A percentile compares a stretch with the other conserved stretches of the same genome.
phyloP scores from a whole-genome alignment of 2,797 vertebrate genomes.

The Lepilemur ruficaudatus region DNA sequence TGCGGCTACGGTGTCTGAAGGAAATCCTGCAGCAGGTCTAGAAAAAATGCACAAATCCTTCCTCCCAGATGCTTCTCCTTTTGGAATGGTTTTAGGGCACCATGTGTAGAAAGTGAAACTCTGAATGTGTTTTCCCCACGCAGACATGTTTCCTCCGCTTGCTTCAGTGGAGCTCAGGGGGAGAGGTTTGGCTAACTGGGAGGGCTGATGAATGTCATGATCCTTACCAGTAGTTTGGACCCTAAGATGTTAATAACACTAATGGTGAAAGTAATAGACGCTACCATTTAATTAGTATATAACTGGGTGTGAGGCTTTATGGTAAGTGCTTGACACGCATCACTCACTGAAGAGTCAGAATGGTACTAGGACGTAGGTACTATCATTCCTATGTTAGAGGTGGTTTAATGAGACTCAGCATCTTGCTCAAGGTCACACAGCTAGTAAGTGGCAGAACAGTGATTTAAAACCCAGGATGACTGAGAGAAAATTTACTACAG shows the following conservation, averaged over 20 bases:
- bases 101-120: background rate
- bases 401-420: background rate
- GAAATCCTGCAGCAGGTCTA: no score
- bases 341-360: background rate
- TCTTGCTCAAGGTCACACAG: background rate
- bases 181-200: background rate
- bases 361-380: background rate
- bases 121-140: background rate
- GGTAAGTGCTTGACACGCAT: rapidly evolving
- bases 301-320: background rate
- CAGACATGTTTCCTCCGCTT: background rate
- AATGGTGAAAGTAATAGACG: background rate
- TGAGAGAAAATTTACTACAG: background rate
- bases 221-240: background rate
- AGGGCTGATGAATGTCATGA: background rate
- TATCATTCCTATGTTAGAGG: background rate
- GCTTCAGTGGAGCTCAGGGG: background rate
- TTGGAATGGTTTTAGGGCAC: background rate
- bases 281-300: background rate
- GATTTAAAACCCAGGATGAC: background rate
- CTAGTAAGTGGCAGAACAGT: background rate
- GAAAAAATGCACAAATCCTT: background rate
- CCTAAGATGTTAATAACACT: background rate
- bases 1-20: background rate
- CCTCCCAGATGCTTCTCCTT: background rate